Evolutionary conservation across 2,888 invertebrate genomes (phyloP).

Genomic region (Slavum lentiscoides): DNA sequence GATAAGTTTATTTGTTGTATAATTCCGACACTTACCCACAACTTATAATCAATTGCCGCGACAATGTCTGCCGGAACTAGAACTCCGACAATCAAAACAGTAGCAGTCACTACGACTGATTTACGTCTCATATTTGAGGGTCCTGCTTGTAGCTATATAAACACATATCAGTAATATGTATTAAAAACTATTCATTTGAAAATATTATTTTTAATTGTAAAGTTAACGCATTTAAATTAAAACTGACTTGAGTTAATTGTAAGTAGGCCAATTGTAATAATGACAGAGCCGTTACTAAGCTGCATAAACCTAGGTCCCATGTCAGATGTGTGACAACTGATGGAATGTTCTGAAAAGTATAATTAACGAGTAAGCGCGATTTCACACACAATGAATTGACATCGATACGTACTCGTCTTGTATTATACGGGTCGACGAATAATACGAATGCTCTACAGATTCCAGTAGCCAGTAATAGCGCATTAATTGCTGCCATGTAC

Average conservation of each 20-base stretch:
- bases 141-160: constrained; percentile 3
- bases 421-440: constrained; percentile 66
- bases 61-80: constrained; percentile 42
- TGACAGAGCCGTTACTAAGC: constrained; percentile 65
- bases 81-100: constrained; percentile 41
- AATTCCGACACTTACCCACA: constrained; percentile 16
- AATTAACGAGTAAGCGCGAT: constrained; percentile 13
- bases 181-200: background rate
- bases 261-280: constrained; percentile 65
- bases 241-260: constrained; percentile 63
- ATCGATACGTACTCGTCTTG: constrained; percentile 61
- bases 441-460: constrained; percentile 63
- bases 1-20: background rate
- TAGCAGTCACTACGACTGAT: constrained; percentile 47
- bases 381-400: background rate
- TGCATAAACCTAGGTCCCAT: constrained; percentile 66
- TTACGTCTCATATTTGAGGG: constrained; percentile 47
- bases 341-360: constrained; percentile 61
- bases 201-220: background rate
- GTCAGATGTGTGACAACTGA: constrained; percentile 63
- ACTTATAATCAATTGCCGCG: constrained; percentile 43
- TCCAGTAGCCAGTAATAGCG: constrained; percentile 64
- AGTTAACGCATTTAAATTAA: background rate
- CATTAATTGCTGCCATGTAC: constrained; percentile 65
- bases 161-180: too few relatives aligned